Evolutionary conservation across 2,113 vertebrate species (phyloP), one percentile per base, ranked within the genome.

Genomic region (Melospiza georgiana): DNA sequence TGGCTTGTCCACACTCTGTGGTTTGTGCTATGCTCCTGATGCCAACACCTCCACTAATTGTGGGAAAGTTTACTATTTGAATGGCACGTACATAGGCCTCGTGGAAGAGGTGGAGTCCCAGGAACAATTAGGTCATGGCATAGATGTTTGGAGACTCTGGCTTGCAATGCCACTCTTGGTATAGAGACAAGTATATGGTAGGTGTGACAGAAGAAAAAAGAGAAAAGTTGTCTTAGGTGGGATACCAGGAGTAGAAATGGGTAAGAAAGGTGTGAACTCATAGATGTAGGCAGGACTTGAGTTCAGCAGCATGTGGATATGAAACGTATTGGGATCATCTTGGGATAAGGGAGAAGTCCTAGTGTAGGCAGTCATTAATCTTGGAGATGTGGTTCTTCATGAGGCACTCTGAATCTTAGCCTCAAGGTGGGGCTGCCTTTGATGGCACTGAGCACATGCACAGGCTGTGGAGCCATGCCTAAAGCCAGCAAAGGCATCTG

Each of bases 301-400:
- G 93, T 63, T 92, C 12, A 4, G 84, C 78, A 82, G 66, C 59
- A 76, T 75, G 57, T 11, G 68, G 68, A 95, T 74, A 37, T 87
- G 76, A 95, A 97, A 91, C 94, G 84, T 61, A 84, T 90, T 92
- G 86, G 95, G 93, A 95, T 97, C 86, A 95, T 94, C 85, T 69
- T 89, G 84, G 96, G 91, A 92, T 95, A 96, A 94, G 83, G 93
- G n/a, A 89, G 87, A 91, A 94, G 63, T 89, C 87, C 46, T 58
- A 12, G 57, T 89, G 71, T 84, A 89, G 92, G 92, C 90, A 94
- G 87, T 90, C 82, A 93, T 96, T 97, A 94, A 88, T 93, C 84
- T 87, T 0, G 1, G 72, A 94, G 93, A 94, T 94, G 92, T 87
- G 83, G 85, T 88, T 73, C 88, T 82, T 5, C 55, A 91, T 94